Evolutionary conservation across 1,140 invertebrate genomes (phyloP), one percentile per base, ranked within the genome.

Genomic region (Drosophila serrata): DNA sequence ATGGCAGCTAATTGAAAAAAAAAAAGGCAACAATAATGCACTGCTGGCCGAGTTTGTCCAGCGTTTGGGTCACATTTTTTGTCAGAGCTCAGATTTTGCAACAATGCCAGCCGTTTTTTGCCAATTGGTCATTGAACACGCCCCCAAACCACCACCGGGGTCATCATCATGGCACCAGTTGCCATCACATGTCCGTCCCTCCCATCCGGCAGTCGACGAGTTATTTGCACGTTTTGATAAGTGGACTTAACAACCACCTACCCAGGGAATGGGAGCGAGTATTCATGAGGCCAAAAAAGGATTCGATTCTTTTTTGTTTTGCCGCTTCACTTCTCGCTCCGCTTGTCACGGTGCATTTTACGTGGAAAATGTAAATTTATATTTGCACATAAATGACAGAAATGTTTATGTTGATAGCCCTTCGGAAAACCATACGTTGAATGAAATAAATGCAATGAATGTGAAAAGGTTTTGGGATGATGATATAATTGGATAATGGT

Each of bases 151-250:
- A 75, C 64, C 64, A 75, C 61, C 64, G 64, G 65, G 76, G 76
- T 85, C 60, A 80, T 80, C 68, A 68, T 80, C 68, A 70, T 37
- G 63, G 49, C 62, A 45, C 62, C 67, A 72, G 49, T 57, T 69
- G 46, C 45, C 74, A 65, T 48, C 74, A 58, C 74, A 57, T 78
- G 74, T 68, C 51, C 65, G 72, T 70, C 43, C 74, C 78, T 72
- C 79, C 69, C 43, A 9, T n/a, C 70, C 39, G 65, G 46, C 70
- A 79, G 75, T 82, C 73, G 75, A 87, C 73, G 75, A 87, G 82
- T 88, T 87, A 87, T 87, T 87, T 87, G 84, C 84, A 87, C 84
- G 84, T 87, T 87, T 88, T 87, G 85, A 87, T 87, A 87, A 87
- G 84, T 87, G 84, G 84, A 88, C 75, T 82, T 87, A 79, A 85